Conservation (phyloP, 1,140 invertebrate species). For the Homarus americanus region DNA sequence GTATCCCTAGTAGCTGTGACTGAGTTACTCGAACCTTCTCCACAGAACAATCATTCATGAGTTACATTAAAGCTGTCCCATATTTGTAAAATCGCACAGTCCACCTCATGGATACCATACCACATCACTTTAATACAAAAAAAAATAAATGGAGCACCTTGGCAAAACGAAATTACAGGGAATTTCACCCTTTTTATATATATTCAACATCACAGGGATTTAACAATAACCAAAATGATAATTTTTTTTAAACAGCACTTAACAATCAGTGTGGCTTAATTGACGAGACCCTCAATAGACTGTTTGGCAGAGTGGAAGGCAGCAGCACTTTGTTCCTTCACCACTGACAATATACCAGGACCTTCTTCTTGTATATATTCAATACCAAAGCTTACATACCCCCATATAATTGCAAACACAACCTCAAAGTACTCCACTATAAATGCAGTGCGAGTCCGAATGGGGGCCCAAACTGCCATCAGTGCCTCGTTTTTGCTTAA, state of each 20-base stretch:
- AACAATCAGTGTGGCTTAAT: slow-evolving; percentile 11
- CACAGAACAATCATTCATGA: neutral
- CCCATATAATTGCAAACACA: slow-evolving; percentile 21
- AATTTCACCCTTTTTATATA: no score
- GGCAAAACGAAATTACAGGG: no score
- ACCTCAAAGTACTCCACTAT: slow-evolving; percentile 6
- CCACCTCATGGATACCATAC: no score
- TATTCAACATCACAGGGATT: neutral
- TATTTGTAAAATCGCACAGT: neutral
- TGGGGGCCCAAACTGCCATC: slow-evolving; percentile 29
- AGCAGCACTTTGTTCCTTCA: slow-evolving; percentile 43
- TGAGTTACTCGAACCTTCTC: no score
- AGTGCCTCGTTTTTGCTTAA: slow-evolving; percentile 53
- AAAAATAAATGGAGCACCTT: no score
- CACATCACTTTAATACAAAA: no score
- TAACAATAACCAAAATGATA: neutral
- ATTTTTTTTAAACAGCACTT: neutral
- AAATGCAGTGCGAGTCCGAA: slow-evolving; percentile 7
- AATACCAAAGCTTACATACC: slow-evolving; percentile 7
- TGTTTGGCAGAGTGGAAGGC: slow-evolving; percentile 44
- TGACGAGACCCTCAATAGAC: slow-evolving; percentile 55
- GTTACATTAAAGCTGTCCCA: neutral
- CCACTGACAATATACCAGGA: slow-evolving; percentile 38
- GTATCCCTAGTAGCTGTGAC: no score
- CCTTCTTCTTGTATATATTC: slow-evolving; percentile 53